Conservation (phyloP, 2,113 vertebrate species). For the Sinocyclocheilus anshuiensis region DNA sequence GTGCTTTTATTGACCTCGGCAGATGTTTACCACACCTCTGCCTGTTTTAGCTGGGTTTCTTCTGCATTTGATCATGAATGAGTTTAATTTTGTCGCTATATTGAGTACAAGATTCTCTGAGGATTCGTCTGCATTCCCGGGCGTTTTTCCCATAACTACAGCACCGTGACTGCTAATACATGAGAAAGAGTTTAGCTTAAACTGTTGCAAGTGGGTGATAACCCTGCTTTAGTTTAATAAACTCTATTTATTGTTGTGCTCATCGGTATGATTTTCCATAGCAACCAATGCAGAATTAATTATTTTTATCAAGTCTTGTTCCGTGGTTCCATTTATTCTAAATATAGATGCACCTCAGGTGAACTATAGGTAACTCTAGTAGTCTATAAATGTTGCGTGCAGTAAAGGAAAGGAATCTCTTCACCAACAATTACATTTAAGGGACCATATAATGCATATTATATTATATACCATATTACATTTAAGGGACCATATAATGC, state of each 20-base stretch:
- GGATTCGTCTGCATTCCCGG: background rate
- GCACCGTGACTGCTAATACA: background rate
- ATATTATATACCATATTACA: too few relatives aligned
- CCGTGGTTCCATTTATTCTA: background rate
- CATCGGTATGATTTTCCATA: background rate
- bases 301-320: background rate
- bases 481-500: too few relatives aligned
- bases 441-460: background rate
- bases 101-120: background rate
- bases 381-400: background rate
- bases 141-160: background rate
- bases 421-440: background rate
- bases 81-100: background rate
- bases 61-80: background rate
- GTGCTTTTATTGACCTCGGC: background rate
- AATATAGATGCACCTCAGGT: constrained; percentile 9
- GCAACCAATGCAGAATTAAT: background rate
- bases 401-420: background rate
- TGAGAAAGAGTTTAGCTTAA: background rate
- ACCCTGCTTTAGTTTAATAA: constrained; percentile 2
- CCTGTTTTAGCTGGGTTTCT: background rate
- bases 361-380: background rate
- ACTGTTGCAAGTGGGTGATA: background rate
- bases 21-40: background rate
- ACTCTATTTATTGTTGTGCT: background rate